Percentiles rank a stretch among this genome's conserved stretches.
Evolutionary conservation across 2,797 vertebrate genomes (phyloP).

Genomic region (Melanitta fusca): DNA sequence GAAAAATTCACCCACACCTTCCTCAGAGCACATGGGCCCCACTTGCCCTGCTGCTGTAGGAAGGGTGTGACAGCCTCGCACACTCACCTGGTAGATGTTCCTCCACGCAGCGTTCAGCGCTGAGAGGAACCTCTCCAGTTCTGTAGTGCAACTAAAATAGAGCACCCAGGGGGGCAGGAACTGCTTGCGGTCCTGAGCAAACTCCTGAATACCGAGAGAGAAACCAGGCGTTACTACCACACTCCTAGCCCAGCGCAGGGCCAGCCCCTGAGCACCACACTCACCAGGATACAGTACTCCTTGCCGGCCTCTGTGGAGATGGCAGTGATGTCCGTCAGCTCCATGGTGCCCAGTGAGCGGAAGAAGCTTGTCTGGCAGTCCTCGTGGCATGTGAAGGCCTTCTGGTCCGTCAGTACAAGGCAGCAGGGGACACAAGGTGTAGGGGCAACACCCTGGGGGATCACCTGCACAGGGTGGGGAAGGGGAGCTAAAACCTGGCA

Average conservation of each 20-base stretch:
- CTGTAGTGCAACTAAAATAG: constrained; percentile 92
- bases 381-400: constrained; percentile 93
- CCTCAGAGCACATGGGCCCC: rapidly evolving
- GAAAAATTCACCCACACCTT: neutral
- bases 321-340: constrained; percentile 82
- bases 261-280: neutral
- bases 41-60: rapidly evolving
- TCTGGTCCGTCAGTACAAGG: constrained; percentile 90
- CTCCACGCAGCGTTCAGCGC: constrained; percentile 85
- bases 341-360: constrained; percentile 87
- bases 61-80: neutral
- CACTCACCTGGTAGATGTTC: constrained; percentile 87
- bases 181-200: constrained; percentile 86
- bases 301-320: constrained; percentile 83
- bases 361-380: constrained; percentile 99
- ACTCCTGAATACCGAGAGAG: constrained; percentile 83
- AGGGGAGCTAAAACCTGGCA: neutral
- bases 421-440: constrained; percentile 94
- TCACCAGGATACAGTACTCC: constrained; percentile 94
- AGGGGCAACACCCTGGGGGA: constrained; percentile 90
- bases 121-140: constrained; percentile 89
- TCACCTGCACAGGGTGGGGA: constrained; percentile 79
- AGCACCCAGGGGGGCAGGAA: constrained; percentile 92
- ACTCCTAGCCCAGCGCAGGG: rapidly evolving
- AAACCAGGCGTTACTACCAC: rapidly evolving